phyloP scores from a whole-genome alignment of 2,888 invertebrate genomes.

The Chelonus formosanus region DNA sequence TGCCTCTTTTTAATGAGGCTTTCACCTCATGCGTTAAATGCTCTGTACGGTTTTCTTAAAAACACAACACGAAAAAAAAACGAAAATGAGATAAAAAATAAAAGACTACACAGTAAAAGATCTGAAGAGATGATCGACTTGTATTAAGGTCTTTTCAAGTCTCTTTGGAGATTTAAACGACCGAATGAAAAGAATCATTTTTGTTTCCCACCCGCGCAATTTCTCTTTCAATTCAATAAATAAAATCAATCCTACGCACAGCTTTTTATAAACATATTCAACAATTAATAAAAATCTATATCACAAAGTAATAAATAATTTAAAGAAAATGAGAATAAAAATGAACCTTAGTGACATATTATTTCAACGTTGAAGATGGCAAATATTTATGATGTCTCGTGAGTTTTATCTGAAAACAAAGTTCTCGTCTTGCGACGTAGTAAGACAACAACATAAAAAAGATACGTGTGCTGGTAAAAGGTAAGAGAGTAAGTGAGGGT shows the following conservation, averaged over 20 bases:
- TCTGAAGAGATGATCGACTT: slow-evolving; percentile 5
- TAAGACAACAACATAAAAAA: slow-evolving; percentile 22
- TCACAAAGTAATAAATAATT: no score
- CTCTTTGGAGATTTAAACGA: slow-evolving; percentile 21
- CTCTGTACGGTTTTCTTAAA: slow-evolving; percentile 45
- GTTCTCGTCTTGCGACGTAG: slow-evolving; percentile 38
- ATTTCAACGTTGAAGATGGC: slow-evolving; percentile 52
- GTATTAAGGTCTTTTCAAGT: slow-evolving; percentile 4
- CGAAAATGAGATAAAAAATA: not conserved
- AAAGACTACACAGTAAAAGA: not conserved
- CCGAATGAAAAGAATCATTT: slow-evolving; percentile 2
- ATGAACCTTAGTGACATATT: no score
- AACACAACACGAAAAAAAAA: not conserved
- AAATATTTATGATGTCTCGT: slow-evolving; percentile 60
- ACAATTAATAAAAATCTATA: no score
- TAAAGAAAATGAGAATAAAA: no score
- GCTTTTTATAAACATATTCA: no score
- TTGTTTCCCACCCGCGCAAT: not conserved
- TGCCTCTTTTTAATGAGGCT: no score
- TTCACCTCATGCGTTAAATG: not conserved
- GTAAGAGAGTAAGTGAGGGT: slow-evolving; percentile 14
- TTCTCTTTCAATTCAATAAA: not conserved
- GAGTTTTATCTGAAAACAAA: slow-evolving; percentile 52
- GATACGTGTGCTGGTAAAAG: not conserved
- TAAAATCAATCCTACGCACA: no score